Evolutionary conservation across 2,888 invertebrate species (phyloP).

Genomic region (Phragmatobia fuliginosa): DNA sequence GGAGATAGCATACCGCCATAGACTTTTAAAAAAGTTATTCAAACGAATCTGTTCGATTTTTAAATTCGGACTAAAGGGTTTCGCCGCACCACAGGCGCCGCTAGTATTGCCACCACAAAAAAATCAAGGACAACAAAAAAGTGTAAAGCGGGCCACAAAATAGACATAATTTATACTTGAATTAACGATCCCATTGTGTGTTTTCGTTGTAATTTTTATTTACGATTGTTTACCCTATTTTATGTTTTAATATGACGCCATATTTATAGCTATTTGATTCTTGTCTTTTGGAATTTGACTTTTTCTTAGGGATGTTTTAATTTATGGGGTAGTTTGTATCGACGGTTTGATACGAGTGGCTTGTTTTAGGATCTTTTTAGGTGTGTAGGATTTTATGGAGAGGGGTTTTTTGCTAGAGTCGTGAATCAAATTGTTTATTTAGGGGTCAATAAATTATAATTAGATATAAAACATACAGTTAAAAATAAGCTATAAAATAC

Average conservation of each 20-base stretch:
- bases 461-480: constrained; percentile 1
- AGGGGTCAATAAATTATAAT: constrained; percentile 35
- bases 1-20: constrained; percentile 46
- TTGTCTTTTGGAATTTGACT: constrained; percentile 66
- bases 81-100: constrained; percentile 81
- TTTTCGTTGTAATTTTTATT: constrained; percentile 84
- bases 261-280: constrained; percentile 78
- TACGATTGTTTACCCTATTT: constrained; percentile 86
- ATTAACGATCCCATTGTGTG: constrained; percentile 82
- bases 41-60: constrained; percentile 59
- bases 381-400: constrained; percentile 36
- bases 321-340: constrained; percentile 73
- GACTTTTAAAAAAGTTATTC: constrained; percentile 43
- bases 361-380: constrained; percentile 49
- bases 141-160: constrained; percentile 82
- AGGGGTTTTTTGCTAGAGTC: constrained; percentile 20
- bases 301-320: constrained; percentile 68
- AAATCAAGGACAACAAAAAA: constrained; percentile 74
- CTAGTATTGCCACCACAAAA: constrained; percentile 72
- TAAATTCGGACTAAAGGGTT: constrained; percentile 78
- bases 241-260: constrained; percentile 83
- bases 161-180: constrained; percentile 82
- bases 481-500: background rate
- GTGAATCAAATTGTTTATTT: constrained; percentile 45
- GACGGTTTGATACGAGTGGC: constrained; percentile 66